phyloP scores from a whole-genome alignment of 2,113 vertebrate species.

The Tauraco erythrolophus region DNA sequence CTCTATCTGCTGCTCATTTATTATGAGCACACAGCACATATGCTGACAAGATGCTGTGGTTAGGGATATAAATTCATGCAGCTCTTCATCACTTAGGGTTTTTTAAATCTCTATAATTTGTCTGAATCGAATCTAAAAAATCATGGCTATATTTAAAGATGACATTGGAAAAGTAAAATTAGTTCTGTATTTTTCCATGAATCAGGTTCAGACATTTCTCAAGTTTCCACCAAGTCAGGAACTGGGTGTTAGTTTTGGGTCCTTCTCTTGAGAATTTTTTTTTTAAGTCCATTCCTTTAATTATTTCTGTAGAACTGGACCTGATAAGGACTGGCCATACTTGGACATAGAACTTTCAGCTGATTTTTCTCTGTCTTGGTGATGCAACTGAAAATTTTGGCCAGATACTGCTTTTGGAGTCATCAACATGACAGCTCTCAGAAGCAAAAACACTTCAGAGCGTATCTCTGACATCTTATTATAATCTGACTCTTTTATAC shows the following conservation, averaged over 20 bases:
- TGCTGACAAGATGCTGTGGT: background rate
- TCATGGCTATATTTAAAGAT: background rate
- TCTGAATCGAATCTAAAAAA: background rate
- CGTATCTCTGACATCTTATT: background rate
- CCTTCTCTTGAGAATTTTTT: slow-evolving; percentile 9
- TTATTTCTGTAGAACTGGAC: background rate
- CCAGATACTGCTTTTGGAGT: background rate
- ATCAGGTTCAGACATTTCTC: background rate
- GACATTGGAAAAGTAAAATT: background rate
- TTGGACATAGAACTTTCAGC: background rate
- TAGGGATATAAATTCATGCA: background rate
- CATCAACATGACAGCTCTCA: background rate
- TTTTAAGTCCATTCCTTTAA: slow-evolving; percentile 5
- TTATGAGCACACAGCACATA: background rate
- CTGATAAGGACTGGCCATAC: background rate
- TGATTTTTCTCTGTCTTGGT: background rate
- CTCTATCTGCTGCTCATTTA: background rate
- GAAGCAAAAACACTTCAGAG: background rate
- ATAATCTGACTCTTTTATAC: background rate
- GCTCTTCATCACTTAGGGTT: background rate
- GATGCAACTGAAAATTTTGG: background rate
- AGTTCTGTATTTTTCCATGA: background rate
- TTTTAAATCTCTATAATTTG: background rate
- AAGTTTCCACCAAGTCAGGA: background rate
- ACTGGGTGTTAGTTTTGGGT: slow-evolving; percentile 18